Conservation (phyloP, 2,888 invertebrate species). For the Lasius fuliginosus region DNA sequence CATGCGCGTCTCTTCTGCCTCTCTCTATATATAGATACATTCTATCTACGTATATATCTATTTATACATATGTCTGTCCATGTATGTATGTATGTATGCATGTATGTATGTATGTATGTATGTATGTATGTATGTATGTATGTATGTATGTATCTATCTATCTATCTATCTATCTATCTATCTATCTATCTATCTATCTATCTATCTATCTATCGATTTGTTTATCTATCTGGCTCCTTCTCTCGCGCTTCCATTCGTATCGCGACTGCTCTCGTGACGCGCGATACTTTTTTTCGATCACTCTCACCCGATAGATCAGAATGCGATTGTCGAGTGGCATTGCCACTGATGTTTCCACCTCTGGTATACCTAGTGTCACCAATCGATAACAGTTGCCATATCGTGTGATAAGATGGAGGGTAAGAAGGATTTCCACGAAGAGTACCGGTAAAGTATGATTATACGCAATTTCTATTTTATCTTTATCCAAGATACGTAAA, state of each 20-base stretch:
- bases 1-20: conserved; percentile 15
- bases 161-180: too few relatives aligned
- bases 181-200: too few relatives aligned
- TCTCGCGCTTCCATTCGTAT: background rate
- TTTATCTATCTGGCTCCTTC: conserved; percentile 20
- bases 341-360: conserved; percentile 22
- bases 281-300: conserved; percentile 7
- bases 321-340: conserved; percentile 18
- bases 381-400: conserved; percentile 48
- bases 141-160: too few relatives aligned
- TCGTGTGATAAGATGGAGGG: conserved; percentile 29
- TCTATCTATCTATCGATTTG: conserved; percentile 26
- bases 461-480: conserved; percentile 10
- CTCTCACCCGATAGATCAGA: background rate
- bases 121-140: too few relatives aligned
- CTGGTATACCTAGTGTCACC: conserved; percentile 13
- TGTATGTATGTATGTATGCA: too few relatives aligned
- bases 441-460: background rate
- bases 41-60: background rate
- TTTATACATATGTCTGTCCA: conserved; percentile 4
- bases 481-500: background rate
- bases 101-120: too few relatives aligned
- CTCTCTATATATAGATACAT: background rate
- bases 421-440: conserved; percentile 8
- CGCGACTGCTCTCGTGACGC: background rate